Percentiles rank a stretch among this genome's conserved stretches.
These are phyloP conservation scores for Calephelis virginiensis DNA, from an alignment of 1,140 invertebrate species.

Conservation along the genomic window DNA sequence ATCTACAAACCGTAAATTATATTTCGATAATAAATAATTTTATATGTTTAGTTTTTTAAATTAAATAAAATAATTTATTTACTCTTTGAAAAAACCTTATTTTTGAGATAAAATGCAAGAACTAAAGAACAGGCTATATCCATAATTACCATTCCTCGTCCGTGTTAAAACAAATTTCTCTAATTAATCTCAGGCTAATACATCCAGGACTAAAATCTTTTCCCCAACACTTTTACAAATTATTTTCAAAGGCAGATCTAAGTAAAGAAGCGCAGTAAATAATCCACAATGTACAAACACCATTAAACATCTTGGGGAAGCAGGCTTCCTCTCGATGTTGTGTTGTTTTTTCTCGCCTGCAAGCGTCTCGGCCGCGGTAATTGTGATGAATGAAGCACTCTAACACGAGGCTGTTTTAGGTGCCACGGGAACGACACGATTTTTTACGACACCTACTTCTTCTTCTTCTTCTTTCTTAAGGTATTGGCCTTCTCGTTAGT, in stretches of 20 bases:
- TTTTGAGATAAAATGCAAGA: no score
- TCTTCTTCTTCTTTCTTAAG: no score
- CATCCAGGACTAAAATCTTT: conserved; percentile 13
- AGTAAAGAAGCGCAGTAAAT: conserved; percentile 33
- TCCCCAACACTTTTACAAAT: conserved; percentile 19
- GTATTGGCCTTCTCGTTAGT: no score
- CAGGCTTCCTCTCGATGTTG: conserved; percentile 29
- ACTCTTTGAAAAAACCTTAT: no score
- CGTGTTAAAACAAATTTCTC: conserved; percentile 3
- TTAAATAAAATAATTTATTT: no score
- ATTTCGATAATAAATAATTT: no score
- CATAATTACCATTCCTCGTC: neutral
- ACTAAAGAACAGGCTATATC: no score
- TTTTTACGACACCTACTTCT: no score
- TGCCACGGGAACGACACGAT: conserved; percentile 23
- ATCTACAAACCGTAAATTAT: no score
- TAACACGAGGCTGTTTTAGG: conserved; percentile 14
- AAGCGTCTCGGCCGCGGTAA: conserved; percentile 36
- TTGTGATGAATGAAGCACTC: conserved; percentile 43
- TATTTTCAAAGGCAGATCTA: conserved; percentile 21
- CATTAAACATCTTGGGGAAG: conserved; percentile 38
- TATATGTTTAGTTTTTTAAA: no score
- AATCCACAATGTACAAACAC: conserved; percentile 39
- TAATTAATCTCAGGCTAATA: conserved; percentile 4
- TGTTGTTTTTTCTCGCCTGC: conserved; percentile 40